These are phyloP conservation scores for Tyto alba DNA, from an alignment of 2,113 vertebrate species.

Conservation along the genomic window DNA sequence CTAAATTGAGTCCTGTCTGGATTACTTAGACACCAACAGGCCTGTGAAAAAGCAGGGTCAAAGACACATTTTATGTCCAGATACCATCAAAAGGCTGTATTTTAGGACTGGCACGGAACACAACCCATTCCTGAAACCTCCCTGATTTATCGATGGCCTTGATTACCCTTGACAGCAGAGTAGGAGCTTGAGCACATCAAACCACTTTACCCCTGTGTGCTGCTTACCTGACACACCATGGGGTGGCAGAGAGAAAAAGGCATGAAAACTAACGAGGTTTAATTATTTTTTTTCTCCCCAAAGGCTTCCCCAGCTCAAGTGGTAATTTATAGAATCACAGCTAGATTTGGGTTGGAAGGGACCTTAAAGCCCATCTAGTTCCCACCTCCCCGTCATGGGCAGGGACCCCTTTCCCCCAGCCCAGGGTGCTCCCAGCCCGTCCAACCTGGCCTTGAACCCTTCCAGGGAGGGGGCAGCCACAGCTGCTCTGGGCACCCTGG, in stretches of 20 bases:
- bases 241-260: not conserved
- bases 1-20: conserved; percentile 31
- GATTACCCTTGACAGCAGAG: conserved; percentile 20
- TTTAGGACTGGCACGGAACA: conserved; percentile 20
- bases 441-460: too few species aligned
- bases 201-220: not conserved
- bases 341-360: too few species aligned
- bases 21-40: conserved; percentile 9
- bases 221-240: not conserved
- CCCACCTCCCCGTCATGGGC: too few species aligned
- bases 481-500: too few species aligned
- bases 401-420: too few species aligned
- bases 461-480: too few species aligned
- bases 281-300: not conserved
- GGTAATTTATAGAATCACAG: not conserved
- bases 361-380: too few species aligned
- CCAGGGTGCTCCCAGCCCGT: too few species aligned
- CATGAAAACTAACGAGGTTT: not conserved
- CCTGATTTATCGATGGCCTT: conserved; percentile 29
- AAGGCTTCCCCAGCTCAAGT: not conserved
- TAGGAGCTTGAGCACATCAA: not conserved
- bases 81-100: conserved; percentile 22
- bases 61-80: conserved; percentile 44
- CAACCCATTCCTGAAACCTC: not conserved
- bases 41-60: conserved; percentile 32